Conservation (phyloP, 2,797 vertebrate species). For the Liparis tanakae region DNA sequence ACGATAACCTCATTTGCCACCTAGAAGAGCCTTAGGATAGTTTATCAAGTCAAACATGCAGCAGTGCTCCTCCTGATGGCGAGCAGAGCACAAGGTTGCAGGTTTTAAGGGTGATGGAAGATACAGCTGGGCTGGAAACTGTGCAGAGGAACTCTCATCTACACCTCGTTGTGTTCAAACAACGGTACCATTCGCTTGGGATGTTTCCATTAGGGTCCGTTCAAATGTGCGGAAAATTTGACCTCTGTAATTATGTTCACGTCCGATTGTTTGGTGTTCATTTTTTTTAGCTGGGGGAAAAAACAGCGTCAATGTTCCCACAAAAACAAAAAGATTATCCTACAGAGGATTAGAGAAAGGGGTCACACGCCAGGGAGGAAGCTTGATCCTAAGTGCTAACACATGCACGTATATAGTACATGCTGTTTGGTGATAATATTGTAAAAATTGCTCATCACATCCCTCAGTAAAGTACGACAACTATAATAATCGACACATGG, state of each 20-base stretch:
- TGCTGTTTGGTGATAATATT: background rate
- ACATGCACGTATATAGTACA: constrained; percentile 18
- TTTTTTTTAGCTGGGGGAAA: constrained; percentile 39
- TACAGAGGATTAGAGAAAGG: constrained; percentile 74
- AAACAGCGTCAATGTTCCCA: constrained; percentile 56
- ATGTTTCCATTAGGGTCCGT: background rate
- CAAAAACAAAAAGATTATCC: constrained; percentile 81
- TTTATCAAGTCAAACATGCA: constrained; percentile 51
- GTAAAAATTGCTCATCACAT: constrained; percentile 5
- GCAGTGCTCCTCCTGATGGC: constrained; percentile 13
- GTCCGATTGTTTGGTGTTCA: constrained; percentile 28
- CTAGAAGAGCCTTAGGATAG: constrained; percentile 17
- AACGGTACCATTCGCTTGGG: background rate
- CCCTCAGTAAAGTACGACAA: background rate
- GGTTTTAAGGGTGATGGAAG: constrained; percentile 33
- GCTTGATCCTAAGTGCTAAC: constrained; percentile 53
- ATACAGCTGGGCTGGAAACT: constrained; percentile 68
- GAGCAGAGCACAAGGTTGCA: constrained; percentile 27
- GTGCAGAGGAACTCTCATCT: constrained; percentile 19
- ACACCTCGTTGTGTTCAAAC: background rate
- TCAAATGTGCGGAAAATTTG: background rate
- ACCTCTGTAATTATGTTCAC: background rate
- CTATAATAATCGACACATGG: background rate
- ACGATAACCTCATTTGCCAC: constrained; percentile 4
- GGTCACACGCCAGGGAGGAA: constrained; percentile 60